phyloP scores from a whole-genome alignment of 2,888 invertebrate species.

The Lasioglossum figueresi region DNA sequence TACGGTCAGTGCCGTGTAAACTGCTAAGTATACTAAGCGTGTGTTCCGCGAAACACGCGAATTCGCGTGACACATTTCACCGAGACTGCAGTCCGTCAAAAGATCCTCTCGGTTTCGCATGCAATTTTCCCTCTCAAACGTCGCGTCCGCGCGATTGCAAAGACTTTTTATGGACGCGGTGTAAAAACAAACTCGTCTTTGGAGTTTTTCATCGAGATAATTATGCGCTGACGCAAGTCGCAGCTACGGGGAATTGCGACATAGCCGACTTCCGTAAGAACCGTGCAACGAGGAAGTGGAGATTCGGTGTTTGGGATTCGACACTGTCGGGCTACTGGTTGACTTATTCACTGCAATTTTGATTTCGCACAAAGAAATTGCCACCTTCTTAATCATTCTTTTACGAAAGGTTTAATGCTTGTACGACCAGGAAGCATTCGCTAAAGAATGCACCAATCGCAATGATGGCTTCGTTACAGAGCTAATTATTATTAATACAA shows the following conservation, averaged over 20 bases:
- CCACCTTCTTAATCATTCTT: neutral
- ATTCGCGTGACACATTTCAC: constrained; percentile 50
- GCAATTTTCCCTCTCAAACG: constrained; percentile 11
- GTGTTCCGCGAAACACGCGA: constrained; percentile 35
- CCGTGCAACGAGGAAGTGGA: neutral
- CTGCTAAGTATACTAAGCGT: constrained; percentile 15
- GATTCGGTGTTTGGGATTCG: neutral
- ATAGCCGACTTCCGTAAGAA: constrained; percentile 19
- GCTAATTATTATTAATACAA: neutral
- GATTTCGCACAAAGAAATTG: neutral
- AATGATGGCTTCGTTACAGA: neutral
- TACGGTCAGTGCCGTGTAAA: constrained; percentile 52
- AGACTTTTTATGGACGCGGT: constrained; percentile 17
- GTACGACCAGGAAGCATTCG: neutral
- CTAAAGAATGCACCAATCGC: neutral
- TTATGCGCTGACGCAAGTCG: constrained; percentile 25
- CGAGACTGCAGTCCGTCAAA: constrained; percentile 23
- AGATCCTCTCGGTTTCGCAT: neutral
- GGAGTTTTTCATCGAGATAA: constrained; percentile 10
- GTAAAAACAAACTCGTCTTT: constrained; percentile 28
- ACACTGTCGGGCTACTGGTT: neutral
- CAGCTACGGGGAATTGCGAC: constrained; percentile 7
- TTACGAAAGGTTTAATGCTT: neutral
- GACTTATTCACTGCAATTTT: neutral
- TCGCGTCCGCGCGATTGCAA: constrained; percentile 6